Base-by-base conservation (phyloP, 2,888 invertebrate genomes). In the Drosophila prolongata region DNA sequence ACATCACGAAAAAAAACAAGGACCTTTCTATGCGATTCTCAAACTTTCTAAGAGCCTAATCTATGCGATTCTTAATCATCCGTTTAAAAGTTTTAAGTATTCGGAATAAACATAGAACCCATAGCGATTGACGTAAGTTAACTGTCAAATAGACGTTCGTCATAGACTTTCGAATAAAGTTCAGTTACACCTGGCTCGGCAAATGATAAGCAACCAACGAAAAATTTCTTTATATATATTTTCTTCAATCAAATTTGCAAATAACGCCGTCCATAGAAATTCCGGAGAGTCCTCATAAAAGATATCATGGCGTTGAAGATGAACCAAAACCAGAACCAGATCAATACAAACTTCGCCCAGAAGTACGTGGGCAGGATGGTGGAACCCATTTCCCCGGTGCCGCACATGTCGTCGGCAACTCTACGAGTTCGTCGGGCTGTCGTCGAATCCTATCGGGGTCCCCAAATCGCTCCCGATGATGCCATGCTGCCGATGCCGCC, bases 401-500 rank as follows among this genome's bases (percentile, higher is more conserved):
- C 46, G 46, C 46, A 47, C 9, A 47, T 49, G 47, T 49, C 47
- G n/a, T 49, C 47, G 34, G 10, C 34, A 14, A 49, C 11, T 8
- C 37, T 37, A 1, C 55, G 55, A 0, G 40, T 13, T 6, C 76
- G 77, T 37, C 44, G 75, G 1, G 56, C 77, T 5, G 75, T 76
- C 6, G 59, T 75, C 14, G 69, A 76, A 38, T n/a, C 35, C 8
- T 73, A 76, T 40, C 44, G 19, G 0, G 76, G 60, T 1, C 35
- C 43, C 0, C 73, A 74, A 14, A 24, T 42, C 5, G n/a, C 24
- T 9, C 43, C 69, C 1, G 62, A 76, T 27, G 77, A 70, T n/a
- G 75, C 66, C 6, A 57, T 70, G 69, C 40, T 77, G 0, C 76
- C 77, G 2, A 76, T 75, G 77, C 70, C 76, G 19, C 76, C 77